A percentile compares a stretch with the other conserved stretches of the same genome.
phyloP scores from a whole-genome alignment of 1,140 invertebrate species.

The Polypedilum vanderplanki region DNA sequence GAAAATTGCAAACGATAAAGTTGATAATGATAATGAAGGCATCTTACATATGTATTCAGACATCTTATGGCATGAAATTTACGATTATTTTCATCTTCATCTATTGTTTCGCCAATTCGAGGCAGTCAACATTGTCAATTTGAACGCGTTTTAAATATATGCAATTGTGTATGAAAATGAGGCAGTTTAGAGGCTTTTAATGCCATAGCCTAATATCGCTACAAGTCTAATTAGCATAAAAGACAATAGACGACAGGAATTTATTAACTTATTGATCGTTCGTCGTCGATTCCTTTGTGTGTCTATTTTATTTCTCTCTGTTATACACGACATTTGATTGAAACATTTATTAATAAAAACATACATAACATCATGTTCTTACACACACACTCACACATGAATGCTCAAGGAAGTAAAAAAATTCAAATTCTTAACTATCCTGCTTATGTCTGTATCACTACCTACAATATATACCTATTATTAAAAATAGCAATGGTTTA shows the following conservation, averaged over 20 bases:
- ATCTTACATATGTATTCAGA: constrained; percentile 2
- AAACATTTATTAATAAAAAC: not conserved
- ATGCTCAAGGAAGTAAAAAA: no score
- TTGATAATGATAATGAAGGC: constrained; percentile 27
- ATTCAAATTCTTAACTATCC: no score
- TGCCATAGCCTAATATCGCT: not conserved
- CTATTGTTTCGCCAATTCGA: constrained; percentile 17
- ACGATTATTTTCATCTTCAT: constrained; percentile 19
- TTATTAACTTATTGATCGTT: constrained; percentile 27
- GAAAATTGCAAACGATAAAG: constrained; percentile 26
- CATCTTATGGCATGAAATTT: not conserved
- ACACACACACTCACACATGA: not conserved
- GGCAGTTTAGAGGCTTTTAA: not conserved
- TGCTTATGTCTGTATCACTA: no score
- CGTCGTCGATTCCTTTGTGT: constrained; percentile 2
- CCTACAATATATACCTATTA: no score
- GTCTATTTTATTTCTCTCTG: not conserved
- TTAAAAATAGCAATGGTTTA: no score
- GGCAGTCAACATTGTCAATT: not conserved
- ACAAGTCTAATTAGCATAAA: constrained; percentile 23
- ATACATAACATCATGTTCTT: constrained; percentile 14
- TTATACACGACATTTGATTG: constrained; percentile 2
- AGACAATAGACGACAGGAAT: constrained; percentile 26
- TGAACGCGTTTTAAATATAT: constrained; percentile 7
- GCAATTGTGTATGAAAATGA: constrained; percentile 19